Conservation (phyloP, 2,797 vertebrate genomes). For the Sebastes matsubarae region DNA sequence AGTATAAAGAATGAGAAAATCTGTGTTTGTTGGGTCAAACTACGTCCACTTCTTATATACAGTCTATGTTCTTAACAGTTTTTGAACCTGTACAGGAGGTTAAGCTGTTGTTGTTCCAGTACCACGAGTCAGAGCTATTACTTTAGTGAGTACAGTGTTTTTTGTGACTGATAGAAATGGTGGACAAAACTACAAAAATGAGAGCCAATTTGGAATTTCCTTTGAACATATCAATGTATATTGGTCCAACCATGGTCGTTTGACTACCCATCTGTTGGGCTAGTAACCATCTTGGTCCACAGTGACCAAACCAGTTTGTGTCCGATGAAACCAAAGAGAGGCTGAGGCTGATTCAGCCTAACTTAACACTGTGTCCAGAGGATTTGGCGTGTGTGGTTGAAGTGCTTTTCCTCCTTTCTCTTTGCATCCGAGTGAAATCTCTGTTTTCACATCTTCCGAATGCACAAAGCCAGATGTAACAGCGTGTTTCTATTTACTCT, state of each 20-base stretch:
- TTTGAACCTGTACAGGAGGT: too few relatives aligned
- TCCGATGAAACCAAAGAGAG: neutral
- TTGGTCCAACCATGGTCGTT: neutral
- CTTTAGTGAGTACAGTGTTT: neutral
- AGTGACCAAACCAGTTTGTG: neutral
- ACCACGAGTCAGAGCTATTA: neutral
- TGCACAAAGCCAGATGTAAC: neutral
- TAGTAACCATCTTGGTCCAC: neutral
- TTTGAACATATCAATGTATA: neutral
- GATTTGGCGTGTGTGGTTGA: slow-evolving; percentile 24
- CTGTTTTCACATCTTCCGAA: neutral
- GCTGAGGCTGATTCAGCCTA: neutral
- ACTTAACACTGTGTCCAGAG: slow-evolving; percentile 31
- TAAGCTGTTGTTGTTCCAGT: too few relatives aligned
- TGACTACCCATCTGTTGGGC: slow-evolving; percentile 3
- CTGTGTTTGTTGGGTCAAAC: too few relatives aligned
- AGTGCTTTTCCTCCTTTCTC: slow-evolving; percentile 17
- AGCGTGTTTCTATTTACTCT: neutral
- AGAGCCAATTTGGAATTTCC: neutral
- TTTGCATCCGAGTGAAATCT: slow-evolving; percentile 24
- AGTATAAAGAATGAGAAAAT: too few relatives aligned
- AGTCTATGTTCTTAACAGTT: too few relatives aligned
- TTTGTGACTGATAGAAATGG: neutral
- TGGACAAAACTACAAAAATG: neutral
- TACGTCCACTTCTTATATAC: too few relatives aligned